Conservation (phyloP, 2,888 invertebrate species). For the Dascillus cervinus region DNA sequence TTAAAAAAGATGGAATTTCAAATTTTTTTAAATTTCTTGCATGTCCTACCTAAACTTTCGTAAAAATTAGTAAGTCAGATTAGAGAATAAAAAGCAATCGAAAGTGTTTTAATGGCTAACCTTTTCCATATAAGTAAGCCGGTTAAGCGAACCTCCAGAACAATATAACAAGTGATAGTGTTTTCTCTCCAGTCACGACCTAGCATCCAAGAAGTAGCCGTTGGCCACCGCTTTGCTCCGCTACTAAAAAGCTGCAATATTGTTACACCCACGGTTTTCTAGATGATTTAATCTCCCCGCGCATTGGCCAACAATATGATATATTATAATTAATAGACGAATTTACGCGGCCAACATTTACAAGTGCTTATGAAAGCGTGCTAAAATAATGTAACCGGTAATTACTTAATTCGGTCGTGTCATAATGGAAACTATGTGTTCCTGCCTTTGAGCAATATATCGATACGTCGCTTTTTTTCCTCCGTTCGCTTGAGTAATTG, state of each 20-base stretch:
- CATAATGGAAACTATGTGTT: constrained; percentile 6
- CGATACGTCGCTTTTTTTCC: too few relatives aligned
- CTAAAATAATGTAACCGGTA: constrained; percentile 19
- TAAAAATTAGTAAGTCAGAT: too few relatives aligned
- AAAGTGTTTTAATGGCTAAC: constrained; percentile 13
- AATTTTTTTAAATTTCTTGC: too few relatives aligned
- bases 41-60: too few relatives aligned
- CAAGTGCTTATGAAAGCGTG: constrained; percentile 21
- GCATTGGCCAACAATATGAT: constrained; percentile 24
- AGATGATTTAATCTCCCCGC: constrained; percentile 28
- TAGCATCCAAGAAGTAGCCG: constrained; percentile 21
- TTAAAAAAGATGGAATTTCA: too few relatives aligned
- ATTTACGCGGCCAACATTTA: constrained; percentile 24
- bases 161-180: constrained; percentile 19
- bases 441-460: too few relatives aligned
- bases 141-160: constrained; percentile 15
- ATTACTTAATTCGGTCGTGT: constrained; percentile 26
- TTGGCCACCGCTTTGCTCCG: constrained; percentile 19
- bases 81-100: too few relatives aligned
- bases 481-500: too few relatives aligned
- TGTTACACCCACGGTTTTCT: constrained; percentile 22
- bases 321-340: constrained; percentile 25
- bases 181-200: constrained; percentile 19
- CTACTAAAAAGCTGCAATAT: constrained; percentile 16
- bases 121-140: constrained; percentile 8